A percentile compares a stretch with the other conserved stretches of the same genome.
phyloP scores from a whole-genome alignment of 2,888 invertebrate genomes.

The Strigamia maritima region DNA sequence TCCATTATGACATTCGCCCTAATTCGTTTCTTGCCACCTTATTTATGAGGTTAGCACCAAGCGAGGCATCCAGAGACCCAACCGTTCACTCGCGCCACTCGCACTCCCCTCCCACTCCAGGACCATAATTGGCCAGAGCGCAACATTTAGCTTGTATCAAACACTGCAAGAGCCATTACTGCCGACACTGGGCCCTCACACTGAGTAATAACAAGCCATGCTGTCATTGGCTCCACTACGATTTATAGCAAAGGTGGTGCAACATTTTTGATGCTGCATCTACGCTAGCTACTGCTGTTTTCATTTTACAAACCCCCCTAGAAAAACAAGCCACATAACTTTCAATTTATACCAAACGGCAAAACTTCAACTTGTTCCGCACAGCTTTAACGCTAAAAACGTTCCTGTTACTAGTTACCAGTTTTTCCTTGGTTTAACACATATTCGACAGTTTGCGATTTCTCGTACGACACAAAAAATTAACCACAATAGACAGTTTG shows the following conservation, averaged over 20 bases:
- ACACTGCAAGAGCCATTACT: slow-evolving; percentile 23
- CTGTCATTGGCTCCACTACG: slow-evolving; percentile 11
- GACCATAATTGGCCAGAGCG: slow-evolving; percentile 19
- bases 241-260: slow-evolving; percentile 15
- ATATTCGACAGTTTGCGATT: too few species aligned
- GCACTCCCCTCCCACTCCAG: background rate
- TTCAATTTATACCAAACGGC: background rate
- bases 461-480: too few species aligned
- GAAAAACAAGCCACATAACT: background rate
- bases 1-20: slow-evolving; percentile 23
- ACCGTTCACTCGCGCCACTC: background rate
- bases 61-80: background rate
- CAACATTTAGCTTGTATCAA: slow-evolving; percentile 23
- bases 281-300: background rate
- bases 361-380: background rate
- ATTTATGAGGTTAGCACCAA: slow-evolving; percentile 15
- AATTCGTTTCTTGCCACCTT: slow-evolving; percentile 23
- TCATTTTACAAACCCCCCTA: background rate
- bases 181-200: slow-evolving; percentile 20
- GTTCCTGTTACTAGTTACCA: too few species aligned
- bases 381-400: background rate
- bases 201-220: slow-evolving; percentile 19
- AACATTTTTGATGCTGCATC: slow-evolving; percentile 23
- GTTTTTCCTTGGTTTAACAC: too few species aligned
- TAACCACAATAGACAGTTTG: too few species aligned